Percentiles rank a stretch among this genome's conserved stretches.
These are phyloP conservation scores for Brachyrhaphis roseni DNA, from an alignment of 2,797 vertebrate species.

Conservation along the genomic window DNA sequence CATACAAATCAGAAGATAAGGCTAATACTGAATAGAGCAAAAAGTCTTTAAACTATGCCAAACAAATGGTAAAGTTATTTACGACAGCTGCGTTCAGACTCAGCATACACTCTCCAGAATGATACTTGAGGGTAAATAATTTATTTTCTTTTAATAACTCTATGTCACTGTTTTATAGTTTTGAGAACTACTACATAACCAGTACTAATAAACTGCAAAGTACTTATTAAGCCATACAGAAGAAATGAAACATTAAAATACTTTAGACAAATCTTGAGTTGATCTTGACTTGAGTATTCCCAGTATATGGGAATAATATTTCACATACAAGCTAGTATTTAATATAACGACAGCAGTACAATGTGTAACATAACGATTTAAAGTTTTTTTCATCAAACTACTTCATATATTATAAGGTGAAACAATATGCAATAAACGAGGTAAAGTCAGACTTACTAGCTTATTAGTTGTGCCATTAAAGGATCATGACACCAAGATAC, in stretches of 20 bases:
- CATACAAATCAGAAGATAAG: background rate
- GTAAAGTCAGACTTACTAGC: constrained; percentile 92
- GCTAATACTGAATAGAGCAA: background rate
- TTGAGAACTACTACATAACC: background rate
- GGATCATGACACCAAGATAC: constrained; percentile 68
- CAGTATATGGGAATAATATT: background rate
- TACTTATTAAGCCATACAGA: background rate
- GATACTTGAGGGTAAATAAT: background rate
- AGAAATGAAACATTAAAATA: background rate
- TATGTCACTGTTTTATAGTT: background rate
- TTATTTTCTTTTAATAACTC: background rate
- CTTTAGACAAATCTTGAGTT: background rate
- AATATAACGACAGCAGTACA: background rate
- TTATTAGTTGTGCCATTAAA: constrained; percentile 80
- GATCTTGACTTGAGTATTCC: background rate
- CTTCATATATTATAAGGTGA: constrained; percentile 92
- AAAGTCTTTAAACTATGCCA: background rate
- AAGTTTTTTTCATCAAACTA: constrained; percentile 80
- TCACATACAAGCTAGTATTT: background rate
- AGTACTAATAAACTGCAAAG: background rate
- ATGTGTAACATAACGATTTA: constrained; percentile 79
- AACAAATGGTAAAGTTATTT: background rate
- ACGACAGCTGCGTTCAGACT: background rate
- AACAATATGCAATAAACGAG: constrained; percentile 96
- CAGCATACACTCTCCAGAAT: background rate